Conservation (phyloP, 2,888 invertebrate species). For the Prosapia bicincta region DNA sequence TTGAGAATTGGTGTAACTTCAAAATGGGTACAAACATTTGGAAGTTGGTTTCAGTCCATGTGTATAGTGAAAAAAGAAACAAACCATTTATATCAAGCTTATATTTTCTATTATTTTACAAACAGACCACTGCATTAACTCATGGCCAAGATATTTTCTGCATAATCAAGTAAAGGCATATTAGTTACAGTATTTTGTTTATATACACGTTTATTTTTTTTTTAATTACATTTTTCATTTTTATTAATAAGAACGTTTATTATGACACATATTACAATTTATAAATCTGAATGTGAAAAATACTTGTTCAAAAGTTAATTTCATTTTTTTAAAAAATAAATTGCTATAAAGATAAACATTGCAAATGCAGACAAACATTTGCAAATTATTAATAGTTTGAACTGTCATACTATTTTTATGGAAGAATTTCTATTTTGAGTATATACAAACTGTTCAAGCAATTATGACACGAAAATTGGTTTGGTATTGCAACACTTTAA, state of each 20-base stretch:
- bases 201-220: not conserved
- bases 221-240: not conserved
- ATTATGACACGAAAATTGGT: not conserved
- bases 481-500: not conserved
- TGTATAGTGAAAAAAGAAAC: no score
- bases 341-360: not conserved
- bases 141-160: not conserved
- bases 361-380: not conserved
- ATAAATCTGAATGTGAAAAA: not conserved
- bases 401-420: not conserved
- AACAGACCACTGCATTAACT: not conserved
- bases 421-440: not conserved
- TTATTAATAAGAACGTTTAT: not conserved
- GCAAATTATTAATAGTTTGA: not conserved
- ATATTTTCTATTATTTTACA: not conserved
- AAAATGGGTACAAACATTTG: no score
- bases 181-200: not conserved
- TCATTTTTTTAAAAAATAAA: not conserved
- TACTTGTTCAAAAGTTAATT: not conserved
- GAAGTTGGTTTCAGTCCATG: no score
- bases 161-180: not conserved
- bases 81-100: not conserved
- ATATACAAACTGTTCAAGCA: not conserved
- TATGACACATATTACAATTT: not conserved
- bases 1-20: no score